These are phyloP conservation scores for Montipora capitata DNA, from an alignment of 92 coral and sea anemone species.

Conservation along the genomic window DNA sequence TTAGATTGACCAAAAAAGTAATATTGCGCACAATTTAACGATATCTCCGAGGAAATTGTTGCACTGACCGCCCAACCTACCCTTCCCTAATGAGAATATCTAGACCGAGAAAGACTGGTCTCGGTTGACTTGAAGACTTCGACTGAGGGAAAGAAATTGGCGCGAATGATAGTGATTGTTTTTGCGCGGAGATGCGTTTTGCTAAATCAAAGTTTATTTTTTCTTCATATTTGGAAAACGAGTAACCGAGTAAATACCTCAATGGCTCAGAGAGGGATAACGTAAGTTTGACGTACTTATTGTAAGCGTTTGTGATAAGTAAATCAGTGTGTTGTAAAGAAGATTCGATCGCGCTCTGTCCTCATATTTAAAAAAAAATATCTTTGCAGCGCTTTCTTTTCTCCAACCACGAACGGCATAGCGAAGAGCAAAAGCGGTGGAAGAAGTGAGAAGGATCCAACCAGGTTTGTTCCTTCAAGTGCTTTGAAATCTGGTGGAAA, in stretches of 20 bases:
- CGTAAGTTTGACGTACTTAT: constrained; percentile 73
- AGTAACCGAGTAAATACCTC: not conserved
- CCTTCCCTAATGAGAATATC: not conserved
- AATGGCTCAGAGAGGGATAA: constrained; percentile 90
- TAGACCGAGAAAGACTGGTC: constrained; percentile 10
- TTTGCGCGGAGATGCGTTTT: constrained; percentile 20
- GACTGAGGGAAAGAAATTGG: constrained; percentile 14
- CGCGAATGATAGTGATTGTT: constrained; percentile 15
- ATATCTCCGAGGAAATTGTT: not conserved
- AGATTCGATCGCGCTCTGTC: not conserved
- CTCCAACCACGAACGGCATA: constrained; percentile 66
- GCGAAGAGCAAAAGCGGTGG: constrained; percentile 15
- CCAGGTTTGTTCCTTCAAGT: constrained; percentile 6
- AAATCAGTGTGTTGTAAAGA: not conserved
- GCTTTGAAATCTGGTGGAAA: not conserved
- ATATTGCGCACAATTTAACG: not conserved
- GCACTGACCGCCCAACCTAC: not conserved
- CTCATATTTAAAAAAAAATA: not conserved
- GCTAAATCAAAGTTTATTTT: not conserved
- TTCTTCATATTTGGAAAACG: not conserved
- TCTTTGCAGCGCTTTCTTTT: constrained; percentile 76
- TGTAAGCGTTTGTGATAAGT: not conserved
- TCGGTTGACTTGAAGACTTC: not conserved
- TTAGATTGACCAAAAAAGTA: too few species aligned
- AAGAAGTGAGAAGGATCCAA: not conserved